Evolutionary conservation across 2,888 invertebrate species (phyloP), one percentile per base, ranked within the genome.

Genomic region (Drosophila stalkeri): DNA sequence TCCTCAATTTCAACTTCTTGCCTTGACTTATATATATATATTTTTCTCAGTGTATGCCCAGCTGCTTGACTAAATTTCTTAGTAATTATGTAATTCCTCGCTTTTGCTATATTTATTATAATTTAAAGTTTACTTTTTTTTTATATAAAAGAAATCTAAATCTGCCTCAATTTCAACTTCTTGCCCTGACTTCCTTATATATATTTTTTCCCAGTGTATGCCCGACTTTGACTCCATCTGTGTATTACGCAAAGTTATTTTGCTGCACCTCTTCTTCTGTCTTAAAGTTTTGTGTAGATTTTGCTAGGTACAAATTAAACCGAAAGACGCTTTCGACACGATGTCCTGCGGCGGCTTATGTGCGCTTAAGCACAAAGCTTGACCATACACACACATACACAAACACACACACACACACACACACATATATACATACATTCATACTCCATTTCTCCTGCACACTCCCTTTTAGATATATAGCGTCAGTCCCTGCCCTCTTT

Each of bases 301-400:
- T 75, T 54, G 79, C 39, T 18, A 76, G 77, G 72, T 66, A 73
- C 80, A 77, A 81, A 89, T 89, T 85, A 73, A 89, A 79, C 82
- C 77, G 49, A 71, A 83, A 86, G 78, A 74, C 76, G 72, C 61
- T 61, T 72, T 60, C 51, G 54, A 82, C 72, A 82, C 82, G 70
- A 75, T 85, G 81, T 78, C 86, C 89, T 81, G 76, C 81, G 87
- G 89, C 81, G 81, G 82, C 89, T 87, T 87, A 87, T 83, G 81
- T 87, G 89, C 88, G 89, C 84, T 90, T 90, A 83, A 83, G 89
- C 72, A 64, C 73, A 88, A 87, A 89, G 89, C 86, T 90, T 87
- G 86, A 86, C 90, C 85, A 66, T 49, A 39, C 44, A 69, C 46
- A 60, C 71, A 59, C 69, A 57, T 68, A 51, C 59, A 52, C 67